phyloP scores from a whole-genome alignment of 2,888 invertebrate genomes.

The Trachelus iudaicus region DNA sequence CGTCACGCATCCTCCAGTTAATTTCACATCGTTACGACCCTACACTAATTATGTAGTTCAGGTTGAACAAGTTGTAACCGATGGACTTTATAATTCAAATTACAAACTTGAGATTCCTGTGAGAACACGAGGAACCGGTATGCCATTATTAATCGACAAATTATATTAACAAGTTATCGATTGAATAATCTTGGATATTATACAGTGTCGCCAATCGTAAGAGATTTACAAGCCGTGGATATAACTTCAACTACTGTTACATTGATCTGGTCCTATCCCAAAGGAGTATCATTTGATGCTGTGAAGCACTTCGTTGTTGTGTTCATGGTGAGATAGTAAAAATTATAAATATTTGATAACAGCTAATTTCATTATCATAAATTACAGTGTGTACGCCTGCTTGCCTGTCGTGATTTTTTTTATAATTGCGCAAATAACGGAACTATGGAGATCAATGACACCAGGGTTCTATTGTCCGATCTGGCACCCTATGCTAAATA shows the following conservation, averaged over 20 bases:
- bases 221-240: constrained; percentile 2
- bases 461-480: constrained; percentile 9
- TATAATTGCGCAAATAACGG: constrained; percentile 15
- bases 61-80: constrained; percentile 34
- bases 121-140: constrained; percentile 28
- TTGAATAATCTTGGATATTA: too few species aligned
- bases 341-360: background rate
- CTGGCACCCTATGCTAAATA: constrained; percentile 24
- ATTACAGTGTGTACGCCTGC: constrained; percentile 24
- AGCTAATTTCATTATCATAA: background rate
- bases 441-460: constrained; percentile 18
- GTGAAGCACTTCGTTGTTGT: constrained; percentile 22
- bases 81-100: constrained; percentile 26
- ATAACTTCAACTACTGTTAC: constrained; percentile 5
- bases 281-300: constrained; percentile 4
- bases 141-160: background rate
- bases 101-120: constrained; percentile 30
- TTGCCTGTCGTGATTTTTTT: constrained; percentile 19
- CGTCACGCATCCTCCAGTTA: constrained; percentile 33
- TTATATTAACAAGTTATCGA: too few species aligned
- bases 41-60: constrained; percentile 32
- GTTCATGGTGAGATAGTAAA: constrained; percentile 6
- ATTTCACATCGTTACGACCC: constrained; percentile 31
- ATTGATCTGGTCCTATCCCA: constrained; percentile 12
- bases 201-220: background rate